A percentile compares a stretch with the other conserved stretches of the same genome.
phyloP scores from a whole-genome alignment of 1,140 invertebrate genomes.

The Tetraneura akinire region DNA sequence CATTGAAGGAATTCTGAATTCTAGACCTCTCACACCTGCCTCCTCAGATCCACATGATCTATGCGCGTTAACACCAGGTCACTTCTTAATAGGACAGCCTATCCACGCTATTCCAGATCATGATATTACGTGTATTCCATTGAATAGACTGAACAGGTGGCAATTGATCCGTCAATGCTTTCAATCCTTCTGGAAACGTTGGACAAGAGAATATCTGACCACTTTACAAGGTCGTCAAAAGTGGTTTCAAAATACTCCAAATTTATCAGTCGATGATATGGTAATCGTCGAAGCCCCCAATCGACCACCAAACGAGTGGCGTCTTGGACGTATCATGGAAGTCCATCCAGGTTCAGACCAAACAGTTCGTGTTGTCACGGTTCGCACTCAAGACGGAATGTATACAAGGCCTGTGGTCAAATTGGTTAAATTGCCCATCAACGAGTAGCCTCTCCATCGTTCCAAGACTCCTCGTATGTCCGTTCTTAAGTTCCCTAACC shows the following conservation, averaged over 20 bases:
- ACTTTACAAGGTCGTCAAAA: constrained; percentile 56
- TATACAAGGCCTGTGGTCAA: constrained; percentile 54
- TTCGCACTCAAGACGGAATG: constrained; percentile 56
- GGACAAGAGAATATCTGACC: constrained; percentile 57
- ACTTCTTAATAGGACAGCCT: constrained; percentile 55
- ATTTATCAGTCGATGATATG: background rate
- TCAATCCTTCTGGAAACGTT: constrained; percentile 58
- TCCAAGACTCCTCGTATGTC: too few relatives aligned
- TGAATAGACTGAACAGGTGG: constrained; percentile 54
- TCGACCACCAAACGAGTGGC: background rate
- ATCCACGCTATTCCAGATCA: constrained; percentile 57
- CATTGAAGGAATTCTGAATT: constrained; percentile 56
- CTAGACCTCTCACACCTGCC: constrained; percentile 53
- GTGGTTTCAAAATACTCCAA: constrained; percentile 49
- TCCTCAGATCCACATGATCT: constrained; percentile 55
- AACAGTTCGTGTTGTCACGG: constrained; percentile 56
- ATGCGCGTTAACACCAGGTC: constrained; percentile 55
- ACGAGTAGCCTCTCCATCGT: too few relatives aligned
- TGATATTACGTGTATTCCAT: constrained; percentile 52
- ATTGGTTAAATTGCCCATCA: constrained; percentile 44
- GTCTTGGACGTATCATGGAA: constrained; percentile 56
- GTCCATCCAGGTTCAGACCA: constrained; percentile 57
- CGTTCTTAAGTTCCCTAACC: too few relatives aligned
- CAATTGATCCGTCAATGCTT: constrained; percentile 54
- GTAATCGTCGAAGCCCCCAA: background rate